Evolutionary conservation across 2,888 invertebrate genomes (phyloP), one percentile per base, ranked within the genome.

Genomic region (Drosophila buzzatii): DNA sequence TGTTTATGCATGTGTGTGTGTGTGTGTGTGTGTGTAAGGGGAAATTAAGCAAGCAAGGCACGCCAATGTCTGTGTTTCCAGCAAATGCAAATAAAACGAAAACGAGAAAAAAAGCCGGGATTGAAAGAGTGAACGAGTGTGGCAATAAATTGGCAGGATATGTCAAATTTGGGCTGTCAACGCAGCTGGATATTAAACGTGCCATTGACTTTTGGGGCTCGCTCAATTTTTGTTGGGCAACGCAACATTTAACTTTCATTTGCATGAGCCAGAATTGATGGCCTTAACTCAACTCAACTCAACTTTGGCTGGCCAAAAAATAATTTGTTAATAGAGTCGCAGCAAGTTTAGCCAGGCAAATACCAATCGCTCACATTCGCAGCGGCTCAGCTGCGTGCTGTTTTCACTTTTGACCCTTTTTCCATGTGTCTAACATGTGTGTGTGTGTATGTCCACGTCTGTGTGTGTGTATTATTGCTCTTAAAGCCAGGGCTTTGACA

Each of bases 151-250:
- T 58, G 45, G 31, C 65, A 42, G 65, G 58, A 77, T 64, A 80
- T 60, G 73, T 73, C 61, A 81, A 81, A 76, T 69, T 65, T 69
- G 39, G 65, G 65, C 57, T 44, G 75, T 60, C 62, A 63, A 47
- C 65, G 57, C 85, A 72, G 74, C 90, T 76, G 88, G 81, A 82
- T 73, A 85, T 82, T 89, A 72, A 89, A 87, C 81, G 85, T 81
- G 76, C 76, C 79, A 90, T 88, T 85, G 86, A 79, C 79, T 86
- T 79, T 78, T 85, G 73, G 55, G 63, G 37, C 58, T 58, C 66
- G 49, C 37, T 37, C 39, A 49, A 56, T 39, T 47, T 60, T 10
- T 8, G 42, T 39, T 39, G 37, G 37, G 2, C 56, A 16, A 7
- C 35, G 20, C 53, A 57, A 55, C 23, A 62, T 47, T 69, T 18